These are phyloP conservation scores for Gasterosteus nipponicus DNA, from an alignment of 2,113 vertebrate genomes.

Conservation along the genomic window DNA sequence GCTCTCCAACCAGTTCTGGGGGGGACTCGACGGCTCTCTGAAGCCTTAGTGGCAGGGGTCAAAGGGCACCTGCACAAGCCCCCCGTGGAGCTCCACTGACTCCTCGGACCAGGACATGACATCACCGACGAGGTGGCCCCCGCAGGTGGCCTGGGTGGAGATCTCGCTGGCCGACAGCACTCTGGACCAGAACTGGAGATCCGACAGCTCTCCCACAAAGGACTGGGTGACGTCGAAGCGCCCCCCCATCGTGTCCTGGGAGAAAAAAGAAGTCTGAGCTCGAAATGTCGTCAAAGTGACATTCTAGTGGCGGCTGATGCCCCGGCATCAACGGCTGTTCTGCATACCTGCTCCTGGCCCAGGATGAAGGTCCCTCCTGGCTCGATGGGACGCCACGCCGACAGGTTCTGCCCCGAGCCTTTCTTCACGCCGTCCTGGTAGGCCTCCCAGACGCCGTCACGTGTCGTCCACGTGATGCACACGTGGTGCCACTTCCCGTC, in stretches of 20 bases:
- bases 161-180: conserved; percentile 81
- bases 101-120: conserved; percentile 82
- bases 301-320: too few relatives aligned
- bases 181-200: conserved; percentile 85
- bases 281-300: too few relatives aligned
- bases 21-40: not conserved
- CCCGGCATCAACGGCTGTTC: too few relatives aligned
- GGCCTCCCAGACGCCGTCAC: conserved; percentile 83
- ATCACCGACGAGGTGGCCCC: conserved; percentile 76
- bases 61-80: conserved; percentile 80
- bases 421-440: conserved; percentile 85
- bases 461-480: conserved; percentile 85
- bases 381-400: conserved; percentile 84
- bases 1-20: not conserved
- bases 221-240: conserved; percentile 85
- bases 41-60: conserved; percentile 79
- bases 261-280: not conserved
- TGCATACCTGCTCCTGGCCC: conserved; percentile 84
- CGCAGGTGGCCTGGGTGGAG: conserved; percentile 79
- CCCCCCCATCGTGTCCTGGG: conserved; percentile 83
- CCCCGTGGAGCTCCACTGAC: conserved; percentile 82
- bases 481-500: conserved; percentile 87
- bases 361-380: conserved; percentile 84
- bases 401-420: conserved; percentile 84
- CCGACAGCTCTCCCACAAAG: conserved; percentile 84